A percentile compares a stretch with the other conserved stretches of the same genome.
Conservation (phyloP, 2,888 invertebrate species). For the Caenorhabditis becei region DNA sequence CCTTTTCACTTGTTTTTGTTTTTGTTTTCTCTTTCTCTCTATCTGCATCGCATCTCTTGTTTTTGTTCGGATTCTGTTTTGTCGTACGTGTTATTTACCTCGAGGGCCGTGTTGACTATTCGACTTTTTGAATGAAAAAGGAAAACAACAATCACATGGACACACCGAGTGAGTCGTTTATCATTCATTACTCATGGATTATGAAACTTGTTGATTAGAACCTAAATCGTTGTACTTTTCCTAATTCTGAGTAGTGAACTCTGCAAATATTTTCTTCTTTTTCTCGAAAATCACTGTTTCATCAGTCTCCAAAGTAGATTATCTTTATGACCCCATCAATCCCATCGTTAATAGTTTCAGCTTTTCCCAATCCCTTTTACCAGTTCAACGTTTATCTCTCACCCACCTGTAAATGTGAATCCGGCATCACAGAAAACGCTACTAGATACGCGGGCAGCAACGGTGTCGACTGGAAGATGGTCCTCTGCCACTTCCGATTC, state of each 20-base stretch:
- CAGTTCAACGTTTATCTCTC: background rate
- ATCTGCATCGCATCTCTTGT: background rate
- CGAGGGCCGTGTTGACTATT: background rate
- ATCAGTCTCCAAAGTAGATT: too few species aligned
- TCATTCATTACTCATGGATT: too few species aligned
- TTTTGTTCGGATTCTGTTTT: constrained; percentile 1
- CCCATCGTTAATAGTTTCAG: too few species aligned
- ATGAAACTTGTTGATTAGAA: too few species aligned
- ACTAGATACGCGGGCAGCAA: constrained; percentile 70
- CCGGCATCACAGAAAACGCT: constrained; percentile 71
- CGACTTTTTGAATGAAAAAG: background rate
- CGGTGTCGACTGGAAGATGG: constrained; percentile 70
- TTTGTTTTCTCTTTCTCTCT: constrained; percentile 16
- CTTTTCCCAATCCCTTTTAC: too few species aligned
- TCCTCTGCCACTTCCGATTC: constrained; percentile 65
- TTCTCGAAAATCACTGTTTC: too few species aligned
- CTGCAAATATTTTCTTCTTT: too few species aligned
- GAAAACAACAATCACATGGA: too few species aligned
- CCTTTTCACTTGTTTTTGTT: constrained; percentile 15
- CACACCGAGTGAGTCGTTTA: too few species aligned
- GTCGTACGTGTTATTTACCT: background rate
- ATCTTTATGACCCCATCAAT: too few species aligned
- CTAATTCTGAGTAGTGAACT: too few species aligned
- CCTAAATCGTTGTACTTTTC: too few species aligned
- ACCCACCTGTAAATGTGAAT: constrained; percentile 65